phyloP scores from a whole-genome alignment of 2,888 invertebrate species.

The Augiades crinisus region DNA sequence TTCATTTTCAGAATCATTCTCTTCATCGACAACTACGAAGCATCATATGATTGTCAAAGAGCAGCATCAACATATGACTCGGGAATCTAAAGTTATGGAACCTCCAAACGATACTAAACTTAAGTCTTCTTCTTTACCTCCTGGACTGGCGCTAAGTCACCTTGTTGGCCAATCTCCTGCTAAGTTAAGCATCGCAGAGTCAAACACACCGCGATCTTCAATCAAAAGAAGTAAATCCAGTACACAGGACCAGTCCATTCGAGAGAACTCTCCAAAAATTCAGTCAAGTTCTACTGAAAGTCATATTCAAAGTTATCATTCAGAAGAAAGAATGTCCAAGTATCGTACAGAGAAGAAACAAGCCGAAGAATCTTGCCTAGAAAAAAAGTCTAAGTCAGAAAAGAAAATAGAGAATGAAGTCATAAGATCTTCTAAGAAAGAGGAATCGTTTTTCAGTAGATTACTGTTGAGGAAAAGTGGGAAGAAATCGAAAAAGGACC shows the following conservation, averaged over 20 bases:
- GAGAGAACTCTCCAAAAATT: slow-evolving; percentile 57
- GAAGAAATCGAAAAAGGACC: slow-evolving; percentile 84
- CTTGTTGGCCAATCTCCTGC: slow-evolving; percentile 72
- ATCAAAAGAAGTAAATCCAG: slow-evolving; percentile 76
- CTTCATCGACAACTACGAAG: slow-evolving; percentile 77
- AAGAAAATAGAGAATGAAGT: slow-evolving; percentile 74
- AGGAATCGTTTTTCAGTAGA: slow-evolving; percentile 84
- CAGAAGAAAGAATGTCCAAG: slow-evolving; percentile 60
- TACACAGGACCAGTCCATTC: slow-evolving; percentile 67
- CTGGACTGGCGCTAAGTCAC: slow-evolving; percentile 79
- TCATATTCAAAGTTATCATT: slow-evolving; percentile 48
- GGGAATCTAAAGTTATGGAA: slow-evolving; percentile 64
- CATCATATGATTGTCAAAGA: slow-evolving; percentile 66
- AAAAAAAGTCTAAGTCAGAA: slow-evolving; percentile 74
- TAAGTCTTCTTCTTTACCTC: slow-evolving; percentile 85
- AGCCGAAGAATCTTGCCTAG: slow-evolving; percentile 72
- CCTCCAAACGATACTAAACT: slow-evolving; percentile 77
- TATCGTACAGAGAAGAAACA: slow-evolving; percentile 64
- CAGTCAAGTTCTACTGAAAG: slow-evolving; percentile 39
- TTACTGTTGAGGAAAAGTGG: slow-evolving; percentile 86
- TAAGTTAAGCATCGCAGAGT: slow-evolving; percentile 76
- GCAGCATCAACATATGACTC: slow-evolving; percentile 61
- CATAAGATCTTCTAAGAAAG: slow-evolving; percentile 74
- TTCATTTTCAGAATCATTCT: slow-evolving; percentile 70
- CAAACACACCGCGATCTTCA: slow-evolving; percentile 66